Percentiles rank a stretch among this genome's conserved stretches.
These are phyloP conservation scores for Aegithalos caudatus DNA, from an alignment of 2,113 vertebrate species.

Conservation along the genomic window DNA sequence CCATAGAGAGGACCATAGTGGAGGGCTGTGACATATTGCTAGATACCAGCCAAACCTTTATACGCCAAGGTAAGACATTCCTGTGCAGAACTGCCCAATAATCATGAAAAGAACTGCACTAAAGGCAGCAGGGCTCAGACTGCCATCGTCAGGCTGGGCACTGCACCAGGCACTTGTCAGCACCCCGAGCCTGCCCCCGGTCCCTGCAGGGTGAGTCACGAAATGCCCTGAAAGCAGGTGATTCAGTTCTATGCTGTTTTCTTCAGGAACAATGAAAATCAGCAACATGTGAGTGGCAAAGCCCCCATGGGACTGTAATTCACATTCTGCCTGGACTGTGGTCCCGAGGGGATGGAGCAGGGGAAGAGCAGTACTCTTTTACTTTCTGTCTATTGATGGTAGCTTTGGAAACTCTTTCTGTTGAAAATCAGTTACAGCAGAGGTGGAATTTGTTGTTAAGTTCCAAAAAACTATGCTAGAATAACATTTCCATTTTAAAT, in stretches of 20 bases:
- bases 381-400: background rate
- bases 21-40: slow-evolving; percentile 96
- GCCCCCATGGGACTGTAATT: background rate
- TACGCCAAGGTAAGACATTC: slow-evolving; percentile 87
- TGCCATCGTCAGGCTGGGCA: background rate
- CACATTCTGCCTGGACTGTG: background rate
- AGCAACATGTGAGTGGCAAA: slow-evolving; percentile 39
- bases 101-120: too few relatives aligned
- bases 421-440: background rate
- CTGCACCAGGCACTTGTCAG: background rate
- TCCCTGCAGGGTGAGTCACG: background rate
- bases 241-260: slow-evolving; percentile 28
- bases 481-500: background rate
- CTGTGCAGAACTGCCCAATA: background rate
- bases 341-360: slow-evolving; percentile 6
- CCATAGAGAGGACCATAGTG: slow-evolving; percentile 96
- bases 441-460: background rate
- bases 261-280: slow-evolving; percentile 36
- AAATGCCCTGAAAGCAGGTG: background rate
- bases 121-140: background rate
- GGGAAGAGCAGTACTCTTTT: background rate
- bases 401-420: background rate
- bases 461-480: background rate
- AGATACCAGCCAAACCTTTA: slow-evolving; percentile 95
- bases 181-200: background rate